Evolutionary conservation across 2,113 vertebrate species (phyloP), one percentile per base, ranked within the genome.

Genomic region (Rana temporaria): DNA sequence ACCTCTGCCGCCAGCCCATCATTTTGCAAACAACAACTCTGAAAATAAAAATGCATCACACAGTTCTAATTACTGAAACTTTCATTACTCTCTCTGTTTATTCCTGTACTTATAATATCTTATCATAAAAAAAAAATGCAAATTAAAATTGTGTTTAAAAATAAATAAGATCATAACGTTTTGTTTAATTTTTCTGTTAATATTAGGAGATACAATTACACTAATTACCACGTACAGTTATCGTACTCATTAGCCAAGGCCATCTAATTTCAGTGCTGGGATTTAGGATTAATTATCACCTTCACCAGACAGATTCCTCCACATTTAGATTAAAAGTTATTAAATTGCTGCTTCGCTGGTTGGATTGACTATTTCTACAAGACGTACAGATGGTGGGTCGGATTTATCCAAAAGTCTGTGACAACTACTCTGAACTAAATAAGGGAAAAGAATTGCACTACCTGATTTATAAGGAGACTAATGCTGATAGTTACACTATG

Each of bases 81-180:
- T 38, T 74, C 22, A 74, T 74, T 38, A 59, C 14, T 30, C 30
- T 30, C 19, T 5, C 19, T 22, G 8, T 15, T 74, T 34, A 20
- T 32, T 32, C 34, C 55, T 38, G 18, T 56, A n/a, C 71, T 16
- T 34, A 30, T 72, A 72, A 57, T 32, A 56, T 17, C 14, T 16
- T 4, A 69, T 15, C n/a, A 17, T 15, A 12, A 9, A 22, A 69
- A 72, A 53, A 71, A 72, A 20, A 6, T 42, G 68, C 48, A 53
- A 71, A 71, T 55, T 71, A 73, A 74, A 74, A 30, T 74, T 74
- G 12, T 38, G 55, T 59, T 52, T 74, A 38, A 38, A 74, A 74
- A 74, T 74, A 60, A 74, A 74, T 60, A 59, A n/a, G 71, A 74
- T 59, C 56, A 22, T 60, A 74, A 60, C 52, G 32, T 72, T 72